Percentiles rank a stretch among this genome's conserved stretches.
phyloP scores from a whole-genome alignment of 2,113 vertebrate genomes.

The Acrocephalus arundinaceus region DNA sequence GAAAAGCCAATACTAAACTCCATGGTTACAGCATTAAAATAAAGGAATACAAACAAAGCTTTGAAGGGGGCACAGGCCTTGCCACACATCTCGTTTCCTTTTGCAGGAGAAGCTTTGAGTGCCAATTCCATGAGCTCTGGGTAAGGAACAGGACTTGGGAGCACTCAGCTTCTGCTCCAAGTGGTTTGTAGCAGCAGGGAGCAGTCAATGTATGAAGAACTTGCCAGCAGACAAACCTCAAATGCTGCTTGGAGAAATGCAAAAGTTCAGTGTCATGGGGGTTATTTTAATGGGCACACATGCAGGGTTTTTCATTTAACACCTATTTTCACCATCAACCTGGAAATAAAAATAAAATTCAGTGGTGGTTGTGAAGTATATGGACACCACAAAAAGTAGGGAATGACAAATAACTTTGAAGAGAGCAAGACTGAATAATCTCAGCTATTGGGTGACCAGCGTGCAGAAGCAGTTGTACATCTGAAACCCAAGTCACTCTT shows the following conservation, averaged over 20 bases:
- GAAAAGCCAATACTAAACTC: background rate
- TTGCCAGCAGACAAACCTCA: background rate
- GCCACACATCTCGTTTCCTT: background rate
- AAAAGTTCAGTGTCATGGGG: fast-evolving
- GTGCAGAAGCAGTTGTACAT: background rate
- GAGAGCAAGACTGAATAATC: background rate
- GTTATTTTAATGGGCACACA: background rate
- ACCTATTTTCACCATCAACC: background rate
- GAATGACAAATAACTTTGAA: background rate
- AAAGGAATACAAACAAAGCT: background rate
- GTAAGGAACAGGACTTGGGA: background rate
- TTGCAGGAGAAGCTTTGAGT: background rate
- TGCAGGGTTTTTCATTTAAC: background rate
- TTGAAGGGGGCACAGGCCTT: background rate
- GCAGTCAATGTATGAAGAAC: background rate
- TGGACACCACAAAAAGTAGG: background rate
- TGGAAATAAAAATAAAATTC: background rate
- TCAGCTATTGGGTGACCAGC: background rate
- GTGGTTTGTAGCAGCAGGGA: background rate
- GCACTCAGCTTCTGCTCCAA: background rate
- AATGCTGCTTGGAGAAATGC: background rate
- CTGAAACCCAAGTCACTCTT: background rate
- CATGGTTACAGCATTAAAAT: background rate
- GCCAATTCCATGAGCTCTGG: background rate
- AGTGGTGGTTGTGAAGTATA: background rate